These are phyloP conservation scores for Oxystoma pomonae DNA, from an alignment of 2,888 invertebrate genomes.

Conservation along the genomic window DNA sequence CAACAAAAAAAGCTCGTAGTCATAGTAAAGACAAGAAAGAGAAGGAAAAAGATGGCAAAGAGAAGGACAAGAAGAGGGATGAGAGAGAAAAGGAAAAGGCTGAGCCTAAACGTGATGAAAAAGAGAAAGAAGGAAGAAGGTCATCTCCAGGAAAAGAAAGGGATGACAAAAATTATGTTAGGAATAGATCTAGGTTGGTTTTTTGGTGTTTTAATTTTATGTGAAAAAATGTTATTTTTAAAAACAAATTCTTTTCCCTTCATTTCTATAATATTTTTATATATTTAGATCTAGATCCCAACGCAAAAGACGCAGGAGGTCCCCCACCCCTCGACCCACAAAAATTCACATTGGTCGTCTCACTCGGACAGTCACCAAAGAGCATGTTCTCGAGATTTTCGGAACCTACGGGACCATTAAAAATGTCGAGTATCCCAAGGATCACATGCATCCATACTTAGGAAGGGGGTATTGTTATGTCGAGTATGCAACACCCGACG, in stretches of 20 bases:
- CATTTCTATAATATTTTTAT: too few relatives aligned
- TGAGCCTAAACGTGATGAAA: constrained; percentile 40
- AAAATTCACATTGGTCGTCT: constrained; percentile 92
- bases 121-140: constrained; percentile 39
- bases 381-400: constrained; percentile 88
- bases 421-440: constrained; percentile 83
- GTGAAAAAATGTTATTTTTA: constrained; percentile 5
- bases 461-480: constrained; percentile 95
- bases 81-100: constrained; percentile 46
- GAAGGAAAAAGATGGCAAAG: constrained; percentile 37
- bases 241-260: constrained; percentile 7
- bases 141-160: constrained; percentile 29
- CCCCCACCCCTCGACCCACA: constrained; percentile 85
- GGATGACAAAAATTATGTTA: constrained; percentile 36
- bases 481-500: constrained; percentile 89
- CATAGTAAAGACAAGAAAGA: constrained; percentile 38
- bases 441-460: constrained; percentile 81
- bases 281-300: constrained; percentile 54
- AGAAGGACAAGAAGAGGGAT: constrained; percentile 46
- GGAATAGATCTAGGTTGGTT: constrained; percentile 45
- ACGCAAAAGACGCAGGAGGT: constrained; percentile 72
- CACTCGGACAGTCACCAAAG: constrained; percentile 88
- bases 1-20: constrained; percentile 37
- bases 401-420: constrained; percentile 84
- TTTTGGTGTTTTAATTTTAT: too few relatives aligned